Evolutionary conservation across 2,888 invertebrate genomes (phyloP).

Genomic region (Parthenolecanium corni): DNA sequence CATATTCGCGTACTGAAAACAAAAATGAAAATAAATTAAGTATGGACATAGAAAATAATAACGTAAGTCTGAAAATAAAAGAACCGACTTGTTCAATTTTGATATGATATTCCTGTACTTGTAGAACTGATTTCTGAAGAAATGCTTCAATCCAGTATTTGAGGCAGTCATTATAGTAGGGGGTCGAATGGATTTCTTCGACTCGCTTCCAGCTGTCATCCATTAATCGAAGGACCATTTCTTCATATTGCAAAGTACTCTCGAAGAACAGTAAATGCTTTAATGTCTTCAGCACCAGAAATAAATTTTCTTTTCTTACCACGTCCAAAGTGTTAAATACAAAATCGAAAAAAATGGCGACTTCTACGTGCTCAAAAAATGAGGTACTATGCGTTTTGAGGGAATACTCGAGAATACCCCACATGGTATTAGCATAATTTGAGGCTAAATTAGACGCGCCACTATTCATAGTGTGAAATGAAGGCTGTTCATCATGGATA

Average conservation of each 20-base stretch:
- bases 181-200: conserved; percentile 10
- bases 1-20: conserved; percentile 12
- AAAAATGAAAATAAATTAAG: background rate
- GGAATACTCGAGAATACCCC: background rate
- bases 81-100: conserved; percentile 1
- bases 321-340: conserved; percentile 3
- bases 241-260: background rate
- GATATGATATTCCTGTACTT: background rate
- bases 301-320: conserved; percentile 9
- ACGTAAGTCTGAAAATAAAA: background rate
- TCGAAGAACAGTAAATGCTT: background rate
- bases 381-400: too few relatives aligned
- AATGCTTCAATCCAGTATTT: conserved; percentile 5
- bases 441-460: background rate
- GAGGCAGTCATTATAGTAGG: conserved; percentile 1
- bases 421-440: background rate
- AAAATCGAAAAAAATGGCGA: background rate
- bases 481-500: too few relatives aligned
- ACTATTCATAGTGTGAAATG: too few relatives aligned
- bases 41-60: background rate
- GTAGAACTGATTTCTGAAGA: background rate
- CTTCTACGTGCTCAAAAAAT: background rate
- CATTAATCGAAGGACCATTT: background rate
- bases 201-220: conserved; percentile 10
- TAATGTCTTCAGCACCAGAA: background rate